A percentile compares a stretch with the other conserved stretches of the same genome.
These are phyloP conservation scores for Xenopus tropicalis DNA, from an alignment of 2,113 vertebrate species.

Conservation along the genomic window UCB_Xtro_10.0 CM004446.2:65158001-65158500, in stretches of 20 bases:
- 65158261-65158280: conserved; percentile 36
- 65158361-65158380: conserved; percentile 32
- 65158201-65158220: not conserved
- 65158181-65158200: not conserved
- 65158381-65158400: conserved; percentile 40
- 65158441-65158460: not conserved
- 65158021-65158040: no score
- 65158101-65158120: no score
- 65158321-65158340: conserved; percentile 35
- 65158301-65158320: conserved; percentile 19
- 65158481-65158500: not conserved
- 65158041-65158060: no score
- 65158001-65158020: no score
- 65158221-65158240: conserved; percentile 49
- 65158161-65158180: no score
- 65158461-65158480: not conserved
- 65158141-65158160: no score
- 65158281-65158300: conserved; percentile 28
- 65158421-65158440: not conserved
- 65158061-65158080: no score
- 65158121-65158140: not conserved
- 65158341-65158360: conserved; percentile 24
- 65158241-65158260: conserved; percentile 30
- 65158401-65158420: conserved; percentile 20
- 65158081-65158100: no score